Evolutionary conservation across 2,888 invertebrate species (phyloP).

Genomic region (Crepidodera aurea): DNA sequence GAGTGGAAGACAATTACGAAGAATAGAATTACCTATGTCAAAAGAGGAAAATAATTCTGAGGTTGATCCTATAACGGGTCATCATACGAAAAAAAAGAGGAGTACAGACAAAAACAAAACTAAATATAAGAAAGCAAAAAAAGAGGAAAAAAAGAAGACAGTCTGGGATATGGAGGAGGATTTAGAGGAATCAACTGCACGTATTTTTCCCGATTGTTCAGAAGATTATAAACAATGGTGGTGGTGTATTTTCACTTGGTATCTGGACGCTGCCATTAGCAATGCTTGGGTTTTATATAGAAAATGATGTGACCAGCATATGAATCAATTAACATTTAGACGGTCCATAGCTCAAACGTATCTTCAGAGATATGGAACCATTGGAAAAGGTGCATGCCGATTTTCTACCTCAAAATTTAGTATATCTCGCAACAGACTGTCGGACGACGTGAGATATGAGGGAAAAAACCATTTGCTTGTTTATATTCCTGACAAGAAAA

Average conservation of each 20-base stretch:
- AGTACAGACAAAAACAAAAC: too few relatives aligned
- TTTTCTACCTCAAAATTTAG: slow-evolving; percentile 8
- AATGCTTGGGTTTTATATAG: slow-evolving; percentile 24
- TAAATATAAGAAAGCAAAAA: too few relatives aligned
- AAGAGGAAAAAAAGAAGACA: too few relatives aligned
- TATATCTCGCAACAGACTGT: slow-evolving; percentile 1
- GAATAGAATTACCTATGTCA: too few relatives aligned
- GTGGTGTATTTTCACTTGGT: slow-evolving; percentile 31
- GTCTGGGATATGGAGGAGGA: too few relatives aligned
- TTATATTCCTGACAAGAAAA: not conserved
- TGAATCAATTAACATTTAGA: slow-evolving; percentile 28
- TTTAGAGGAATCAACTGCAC: too few relatives aligned
- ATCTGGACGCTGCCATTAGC: slow-evolving; percentile 26
- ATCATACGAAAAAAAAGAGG: too few relatives aligned
- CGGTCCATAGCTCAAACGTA: slow-evolving; percentile 29
- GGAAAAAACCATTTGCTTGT: not conserved
- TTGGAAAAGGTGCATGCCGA: slow-evolving; percentile 29
- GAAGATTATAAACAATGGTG: slow-evolving; percentile 28
- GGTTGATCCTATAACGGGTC: too few relatives aligned
- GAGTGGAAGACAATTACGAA: too few relatives aligned
- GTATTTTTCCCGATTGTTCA: too few relatives aligned
- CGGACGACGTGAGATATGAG: not conserved
- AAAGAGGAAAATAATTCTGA: too few relatives aligned
- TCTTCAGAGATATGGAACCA: slow-evolving; percentile 25
- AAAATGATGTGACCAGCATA: not conserved